Base-by-base conservation (phyloP, 2,888 invertebrate species). In the Pemphredon lugubris region DNA sequence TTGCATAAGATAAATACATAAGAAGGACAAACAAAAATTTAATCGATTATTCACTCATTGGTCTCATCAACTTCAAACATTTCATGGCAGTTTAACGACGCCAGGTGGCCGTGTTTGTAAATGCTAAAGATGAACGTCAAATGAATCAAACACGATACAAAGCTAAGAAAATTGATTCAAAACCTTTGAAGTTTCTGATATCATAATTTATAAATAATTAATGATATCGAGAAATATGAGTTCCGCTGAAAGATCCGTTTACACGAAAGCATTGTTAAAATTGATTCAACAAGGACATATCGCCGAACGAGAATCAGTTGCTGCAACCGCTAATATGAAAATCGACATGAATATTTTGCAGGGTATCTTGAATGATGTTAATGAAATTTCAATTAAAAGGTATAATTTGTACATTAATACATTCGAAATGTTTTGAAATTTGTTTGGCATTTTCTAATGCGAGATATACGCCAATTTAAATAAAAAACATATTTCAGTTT, bases 221-320 rank as follows among this genome's bases (percentile, higher is more conserved):
- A 40, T 57, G 48, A 16, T 16, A 32, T 11, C 23, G 9, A 61
- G 42, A 67, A 37, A 20, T 9, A 21, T 1, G 6, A 37, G 6
- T 18, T 1, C 11, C 26, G 39, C 70, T 7, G 74, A 81, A 48
- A 83, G 66, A 48, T 51, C 69, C n/a, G 79, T 82, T 4, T 83
- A 69, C 26, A 45, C 78, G 2, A 83, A 83, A 53, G 75, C 82
- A 2, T 73, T 87, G 21, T 61, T 86, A 1, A 86, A 81, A 57
- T 59, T 89, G 16, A 89, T 85, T 53, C 84, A 86, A 21, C 86
- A 89, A 45, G 88, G 88, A 59, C 61, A 77, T 26, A 68, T 83
- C 39, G 81, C 88, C 21, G 86, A 87, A 26, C 88, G 84, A 50
- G 82, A 79, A 11, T 51, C 89, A 1, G 69, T 73, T 2, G 50